Base-by-base conservation (phyloP, 1,140 invertebrate species). In the Acromyrmex echinatior region DNA sequence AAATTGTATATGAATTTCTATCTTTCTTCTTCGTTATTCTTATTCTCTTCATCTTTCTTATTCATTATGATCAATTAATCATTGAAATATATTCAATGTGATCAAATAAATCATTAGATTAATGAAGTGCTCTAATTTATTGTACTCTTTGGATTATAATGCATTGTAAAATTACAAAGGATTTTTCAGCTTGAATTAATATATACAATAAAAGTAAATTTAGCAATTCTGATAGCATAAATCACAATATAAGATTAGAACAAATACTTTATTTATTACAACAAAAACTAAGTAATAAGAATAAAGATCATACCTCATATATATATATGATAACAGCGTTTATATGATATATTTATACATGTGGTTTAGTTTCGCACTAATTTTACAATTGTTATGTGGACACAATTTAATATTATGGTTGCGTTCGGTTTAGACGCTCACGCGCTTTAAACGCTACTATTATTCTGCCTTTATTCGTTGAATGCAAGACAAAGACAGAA, bases 91-190 rank as follows among this genome's bases (percentile, higher is more conserved):
- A 86, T 80, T 80, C 14, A 10, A 68, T 58, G 10, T 58, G 76
- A 78, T 79, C 68, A 16, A 68, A 12, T 35, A 56, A 53, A 49
- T 56, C 16, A 3, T 82, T 60, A 56, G 53, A 62, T 45, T 45
- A 45, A 45, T 7, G 39, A 2, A 45, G 21, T 86, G 58, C n/a
- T 86, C 68, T 80, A 79, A 86, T 86, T 86, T 86, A 86, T 85
- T 85, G 53, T 60, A 84, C 14, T 86, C 84, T 86, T 86, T 86
- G 84, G 84, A 14, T 78, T 86, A 86, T 56, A 68, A 56, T 79
- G 25, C 51, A 31, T 58, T 77, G 73, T 86, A 86, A 77, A 79
- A 86, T 66, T 86, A 81, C 51, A 86, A 70, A 81, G 68, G 7
- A 53, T 86, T 62, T 2, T 51, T 70, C 53, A 81, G 28, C 7